These are phyloP conservation scores for Nautilus pompilius DNA, from an alignment of 1,140 invertebrate genomes.

Conservation along the genomic window DNA sequence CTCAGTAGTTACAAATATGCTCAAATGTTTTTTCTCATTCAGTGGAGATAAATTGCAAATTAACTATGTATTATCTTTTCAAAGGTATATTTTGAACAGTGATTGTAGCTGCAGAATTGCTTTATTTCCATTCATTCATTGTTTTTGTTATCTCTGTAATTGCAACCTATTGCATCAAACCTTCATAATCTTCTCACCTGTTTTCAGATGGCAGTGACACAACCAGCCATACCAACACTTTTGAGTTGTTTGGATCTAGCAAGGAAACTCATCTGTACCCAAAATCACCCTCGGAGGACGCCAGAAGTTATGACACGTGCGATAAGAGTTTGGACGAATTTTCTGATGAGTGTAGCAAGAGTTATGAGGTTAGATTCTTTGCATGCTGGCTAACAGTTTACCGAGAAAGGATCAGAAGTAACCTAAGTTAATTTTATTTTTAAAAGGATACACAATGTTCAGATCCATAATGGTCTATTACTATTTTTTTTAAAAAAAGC, in stretches of 20 bases:
- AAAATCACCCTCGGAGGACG: constrained; percentile 38
- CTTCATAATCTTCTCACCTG: constrained; percentile 1
- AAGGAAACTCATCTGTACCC: constrained; percentile 41
- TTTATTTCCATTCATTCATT: not conserved
- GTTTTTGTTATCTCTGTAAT: not conserved
- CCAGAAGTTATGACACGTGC: constrained; percentile 41
- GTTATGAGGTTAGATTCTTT: constrained; percentile 34
- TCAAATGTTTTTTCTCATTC: no score
- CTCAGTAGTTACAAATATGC: no score
- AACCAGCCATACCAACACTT: constrained; percentile 43
- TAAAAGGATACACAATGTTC: no score
- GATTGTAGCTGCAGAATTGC: no score
- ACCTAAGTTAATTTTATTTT: no score
- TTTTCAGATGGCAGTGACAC: constrained; percentile 40
- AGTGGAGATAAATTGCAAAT: no score
- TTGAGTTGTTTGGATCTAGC: constrained; percentile 40
- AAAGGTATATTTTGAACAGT: no score
- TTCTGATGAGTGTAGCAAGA: constrained; percentile 42
- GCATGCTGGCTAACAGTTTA: not conserved
- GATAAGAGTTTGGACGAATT: constrained; percentile 45
- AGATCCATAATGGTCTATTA: not conserved
- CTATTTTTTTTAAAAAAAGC: not conserved
- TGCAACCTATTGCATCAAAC: not conserved
- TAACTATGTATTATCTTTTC: no score
- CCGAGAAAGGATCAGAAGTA: no score